Evolutionary conservation across 1,140 invertebrate species (phyloP), one percentile per base, ranked within the genome.

Genomic region (Proales similis): DNA sequence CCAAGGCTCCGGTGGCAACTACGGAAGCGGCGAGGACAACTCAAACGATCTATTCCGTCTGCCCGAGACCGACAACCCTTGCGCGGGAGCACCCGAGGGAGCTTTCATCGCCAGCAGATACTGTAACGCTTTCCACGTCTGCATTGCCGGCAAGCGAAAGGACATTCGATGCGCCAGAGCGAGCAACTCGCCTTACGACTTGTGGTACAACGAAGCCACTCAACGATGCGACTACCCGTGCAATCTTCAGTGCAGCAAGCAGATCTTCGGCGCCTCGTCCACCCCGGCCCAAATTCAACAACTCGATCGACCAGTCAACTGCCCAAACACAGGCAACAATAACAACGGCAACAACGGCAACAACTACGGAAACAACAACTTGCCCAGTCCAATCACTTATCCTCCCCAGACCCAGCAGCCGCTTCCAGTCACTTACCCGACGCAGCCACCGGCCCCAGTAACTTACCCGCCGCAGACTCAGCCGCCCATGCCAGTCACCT

Each of bases 181-280:
- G 11, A 43, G 45, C 47, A 63, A 38, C 22, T 38, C 43, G 17
- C 43, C 43, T 3, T 63, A 63, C n/a, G 60, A 63, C 19, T 32
- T 63, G 9, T 63, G 60, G 60, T 63, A 47, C 45, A 63, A 63
- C 17, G 43, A 63, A 29, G 38, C 38, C 7, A 48, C 43, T 1
- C 33, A 48, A 48, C 60, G 43, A 48, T 63, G 60, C 20, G 60
- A 63, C 24, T 63, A 36, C 32, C 60, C 60, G 42, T 63, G 60
- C 26, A 48, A 48, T 39, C 19, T 62, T 5, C 42, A 62, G 32
- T 62, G 57, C 22, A 32, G 6, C 17, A 45, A 45, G 24, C 39
- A 39, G 36, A 45, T 62, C 12, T 46, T 32, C 27, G 43, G 43
- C 9, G 30, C 26, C 7, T 32, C 42, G 14, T 24, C 17, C 11